Evolutionary conservation across 37 sponge, comb jelly and placozoan genomes (phyloP).

Genomic region (Spongia lamella): DNA sequence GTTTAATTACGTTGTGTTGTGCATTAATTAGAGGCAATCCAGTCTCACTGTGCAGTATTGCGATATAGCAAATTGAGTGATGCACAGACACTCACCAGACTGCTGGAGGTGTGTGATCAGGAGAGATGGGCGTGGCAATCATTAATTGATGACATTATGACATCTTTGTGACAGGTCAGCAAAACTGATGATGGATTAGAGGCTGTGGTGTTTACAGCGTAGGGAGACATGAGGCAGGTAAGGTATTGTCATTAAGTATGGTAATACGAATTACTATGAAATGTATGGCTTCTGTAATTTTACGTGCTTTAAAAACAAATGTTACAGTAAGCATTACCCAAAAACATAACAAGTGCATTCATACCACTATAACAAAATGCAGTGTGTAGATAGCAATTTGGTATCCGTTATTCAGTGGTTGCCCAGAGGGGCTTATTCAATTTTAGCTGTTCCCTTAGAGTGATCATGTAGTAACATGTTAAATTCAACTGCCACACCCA

Average conservation of each 20-base stretch:
- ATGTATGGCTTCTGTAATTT: no score
- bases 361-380: no score
- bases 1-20: constrained; percentile 41
- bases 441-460: no score
- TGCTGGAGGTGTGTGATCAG: constrained; percentile 90
- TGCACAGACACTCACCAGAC: constrained; percentile 80
- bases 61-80: constrained; percentile 83
- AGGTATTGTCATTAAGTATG: background rate
- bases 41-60: constrained; percentile 95
- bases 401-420: background rate
- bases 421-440: background rate
- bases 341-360: background rate
- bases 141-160: background rate
- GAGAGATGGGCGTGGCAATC: constrained; percentile 62
- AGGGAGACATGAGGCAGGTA: constrained; percentile 99
- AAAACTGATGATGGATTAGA: constrained; percentile 94
- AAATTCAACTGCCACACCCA: no score
- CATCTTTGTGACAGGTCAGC: constrained; percentile 45
- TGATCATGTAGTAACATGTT: no score
- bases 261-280: no score
- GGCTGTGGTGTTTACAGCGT: constrained; percentile 95
- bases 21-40: constrained; percentile 86
- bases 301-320: no score
- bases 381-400: no score
- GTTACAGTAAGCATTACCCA: no score